These are phyloP conservation scores for Oreohelix idahoensis DNA, from an alignment of 1,140 invertebrate genomes.

Conservation along the genomic window DNA sequence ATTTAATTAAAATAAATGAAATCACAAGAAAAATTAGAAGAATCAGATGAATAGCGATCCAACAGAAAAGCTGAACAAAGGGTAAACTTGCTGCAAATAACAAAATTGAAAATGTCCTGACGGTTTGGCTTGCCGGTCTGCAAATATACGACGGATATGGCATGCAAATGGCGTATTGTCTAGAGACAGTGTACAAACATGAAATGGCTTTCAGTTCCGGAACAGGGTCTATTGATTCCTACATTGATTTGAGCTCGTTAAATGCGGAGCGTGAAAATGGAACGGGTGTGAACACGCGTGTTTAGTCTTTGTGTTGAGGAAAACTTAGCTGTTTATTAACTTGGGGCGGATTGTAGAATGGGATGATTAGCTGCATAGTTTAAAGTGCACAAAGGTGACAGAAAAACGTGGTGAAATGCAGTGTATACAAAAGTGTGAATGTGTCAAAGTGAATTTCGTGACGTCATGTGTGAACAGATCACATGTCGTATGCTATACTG, in stretches of 20 bases:
- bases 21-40: too few species aligned
- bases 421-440: too few species aligned
- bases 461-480: too few species aligned
- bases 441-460: too few species aligned
- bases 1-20: too few species aligned
- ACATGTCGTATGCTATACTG: too few species aligned
- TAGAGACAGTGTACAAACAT: not conserved
- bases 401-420: too few species aligned
- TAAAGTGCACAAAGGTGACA: too few species aligned
- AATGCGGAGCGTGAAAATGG: not conserved
- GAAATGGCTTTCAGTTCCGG: not conserved
- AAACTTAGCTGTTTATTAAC: not conserved
- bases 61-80: too few species aligned
- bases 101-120: too few species aligned
- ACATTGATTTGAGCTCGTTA: not conserved
- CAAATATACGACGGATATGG: not conserved
- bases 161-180: slow-evolving; percentile 14
- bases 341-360: not conserved
- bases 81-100: too few species aligned
- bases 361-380: not conserved
- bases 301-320: not conserved
- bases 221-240: not conserved
- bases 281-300: not conserved
- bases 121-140: not conserved
- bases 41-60: too few species aligned